These are phyloP conservation scores for Thaleichthys pacificus DNA, from an alignment of 2,797 vertebrate genomes.

Conservation along the genomic window DNA sequence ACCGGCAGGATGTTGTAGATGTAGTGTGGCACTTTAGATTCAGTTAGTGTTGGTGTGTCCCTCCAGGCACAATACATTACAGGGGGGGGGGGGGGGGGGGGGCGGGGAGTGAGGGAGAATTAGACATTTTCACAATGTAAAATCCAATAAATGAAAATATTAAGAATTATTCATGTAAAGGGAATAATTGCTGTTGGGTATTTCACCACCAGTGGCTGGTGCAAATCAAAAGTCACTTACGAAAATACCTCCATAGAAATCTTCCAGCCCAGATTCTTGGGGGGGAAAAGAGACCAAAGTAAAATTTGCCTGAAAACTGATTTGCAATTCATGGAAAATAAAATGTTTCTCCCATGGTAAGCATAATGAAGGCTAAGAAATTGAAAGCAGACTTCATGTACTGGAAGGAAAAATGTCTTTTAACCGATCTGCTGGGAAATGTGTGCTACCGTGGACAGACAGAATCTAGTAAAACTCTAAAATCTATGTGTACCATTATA, in stretches of 20 bases:
- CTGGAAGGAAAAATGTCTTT: too few relatives aligned
- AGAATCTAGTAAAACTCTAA: not conserved
- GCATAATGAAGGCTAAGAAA: slow-evolving; percentile 12
- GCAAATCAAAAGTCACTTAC: slow-evolving; percentile 34
- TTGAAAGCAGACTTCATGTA: not conserved
- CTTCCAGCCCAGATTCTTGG: slow-evolving; percentile 21
- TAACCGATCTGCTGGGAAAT: too few relatives aligned
- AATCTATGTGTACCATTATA: not conserved
- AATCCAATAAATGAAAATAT: slow-evolving; percentile 84
- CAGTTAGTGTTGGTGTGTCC: slow-evolving; percentile 36
- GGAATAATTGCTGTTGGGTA: slow-evolving; percentile 69
- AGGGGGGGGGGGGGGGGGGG: slow-evolving; percentile 1
- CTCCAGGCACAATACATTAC: slow-evolving; percentile 26
- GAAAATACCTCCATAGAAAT: slow-evolving; percentile 29
- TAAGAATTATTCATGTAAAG: slow-evolving; percentile 76
- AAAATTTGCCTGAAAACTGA: slow-evolving; percentile 28
- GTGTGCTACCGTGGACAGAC: not conserved
- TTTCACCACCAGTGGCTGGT: slow-evolving; percentile 37
- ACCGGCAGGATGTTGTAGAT: slow-evolving; percentile 14
- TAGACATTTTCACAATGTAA: slow-evolving; percentile 50
- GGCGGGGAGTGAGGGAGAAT: slow-evolving; percentile 7
- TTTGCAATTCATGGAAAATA: slow-evolving; percentile 39
- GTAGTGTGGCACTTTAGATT: slow-evolving; percentile 9
- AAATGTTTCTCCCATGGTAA: slow-evolving; percentile 25
- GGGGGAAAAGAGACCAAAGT: slow-evolving; percentile 5